These are phyloP conservation scores for Pegoplata infirma DNA, from an alignment of 2,888 invertebrate species.

Conservation along the genomic window DNA sequence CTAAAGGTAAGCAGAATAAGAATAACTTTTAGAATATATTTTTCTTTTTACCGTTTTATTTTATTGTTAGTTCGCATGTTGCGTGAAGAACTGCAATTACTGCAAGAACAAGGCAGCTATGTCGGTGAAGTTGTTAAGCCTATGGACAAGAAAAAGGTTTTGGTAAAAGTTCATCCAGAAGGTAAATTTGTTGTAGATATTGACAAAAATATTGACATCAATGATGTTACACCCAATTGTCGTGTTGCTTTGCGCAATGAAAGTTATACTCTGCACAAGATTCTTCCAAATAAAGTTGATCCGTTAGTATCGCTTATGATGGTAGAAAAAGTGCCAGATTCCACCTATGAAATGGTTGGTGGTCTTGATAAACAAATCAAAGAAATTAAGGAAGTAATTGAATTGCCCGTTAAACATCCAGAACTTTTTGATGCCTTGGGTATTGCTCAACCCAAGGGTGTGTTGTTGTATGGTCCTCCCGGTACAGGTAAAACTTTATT, in stretches of 20 bases:
- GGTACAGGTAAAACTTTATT: conserved; percentile 94
- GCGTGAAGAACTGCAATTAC: conserved; percentile 96
- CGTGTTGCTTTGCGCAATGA: conserved; percentile 98
- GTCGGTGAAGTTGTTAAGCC: conserved; percentile 99
- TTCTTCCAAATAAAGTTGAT: conserved; percentile 99
- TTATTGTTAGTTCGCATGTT: conserved; percentile 90
- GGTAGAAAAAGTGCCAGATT: conserved; percentile 99
- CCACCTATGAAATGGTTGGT: conserved; percentile 99
- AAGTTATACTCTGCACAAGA: conserved; percentile 98
- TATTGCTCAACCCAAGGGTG: conserved; percentile 99
- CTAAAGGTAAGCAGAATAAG: conserved; percentile 85
- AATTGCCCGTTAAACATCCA: conserved; percentile 99
- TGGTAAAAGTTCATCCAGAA: conserved; percentile 99
- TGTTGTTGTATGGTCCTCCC: conserved; percentile 98
- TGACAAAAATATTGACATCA: conserved; percentile 99
- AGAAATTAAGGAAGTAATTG: conserved; percentile 99
- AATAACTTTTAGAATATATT: too few relatives aligned
- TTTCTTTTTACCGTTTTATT: too few relatives aligned
- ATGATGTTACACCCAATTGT: conserved; percentile 97
- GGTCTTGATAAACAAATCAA: conserved; percentile 99
- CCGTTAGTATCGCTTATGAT: conserved; percentile 99
- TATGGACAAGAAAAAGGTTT: conserved; percentile 99
- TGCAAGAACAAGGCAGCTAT: conserved; percentile 99
- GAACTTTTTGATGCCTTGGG: conserved; percentile 99
- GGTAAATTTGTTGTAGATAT: conserved; percentile 99